Evolutionary conservation across 2,113 vertebrate genomes (phyloP).

Genomic region (Bothrops jararaca): DNA sequence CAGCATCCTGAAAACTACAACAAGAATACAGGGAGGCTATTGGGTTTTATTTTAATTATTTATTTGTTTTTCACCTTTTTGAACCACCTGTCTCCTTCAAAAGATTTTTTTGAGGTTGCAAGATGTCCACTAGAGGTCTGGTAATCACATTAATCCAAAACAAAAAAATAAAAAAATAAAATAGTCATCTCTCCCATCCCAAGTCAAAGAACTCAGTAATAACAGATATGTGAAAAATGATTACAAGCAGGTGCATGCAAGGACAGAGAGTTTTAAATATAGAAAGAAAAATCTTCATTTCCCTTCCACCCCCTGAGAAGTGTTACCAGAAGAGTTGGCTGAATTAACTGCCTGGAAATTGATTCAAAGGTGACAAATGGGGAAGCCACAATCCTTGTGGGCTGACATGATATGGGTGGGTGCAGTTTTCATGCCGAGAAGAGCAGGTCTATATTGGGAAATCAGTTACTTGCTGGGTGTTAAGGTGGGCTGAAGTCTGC

Average conservation of each 20-base stretch:
- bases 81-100: neutral
- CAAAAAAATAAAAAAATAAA: neutral
- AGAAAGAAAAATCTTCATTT: constrained; percentile 2
- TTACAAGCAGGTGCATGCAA: constrained; percentile 4
- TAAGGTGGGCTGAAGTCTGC: neutral
- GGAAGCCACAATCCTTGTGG: neutral
- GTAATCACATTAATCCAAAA: neutral
- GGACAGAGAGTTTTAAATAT: constrained; percentile 45
- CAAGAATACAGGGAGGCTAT: neutral
- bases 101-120: neutral
- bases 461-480: neutral
- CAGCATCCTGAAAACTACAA: neutral
- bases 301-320: neutral
- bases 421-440: neutral
- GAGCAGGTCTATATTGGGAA: neutral
- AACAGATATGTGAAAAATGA: neutral
- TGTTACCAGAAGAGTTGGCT: neutral
- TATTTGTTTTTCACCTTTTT: neutral
- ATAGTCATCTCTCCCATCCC: neutral
- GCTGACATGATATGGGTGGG: neutral
- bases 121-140: neutral
- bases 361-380: constrained; percentile 11
- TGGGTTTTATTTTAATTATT: neutral
- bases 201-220: neutral
- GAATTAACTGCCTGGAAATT: neutral